These are phyloP conservation scores for Oscheius sp. DNA, from an alignment of 2,888 invertebrate genomes.

Conservation along the genomic window DNA sequence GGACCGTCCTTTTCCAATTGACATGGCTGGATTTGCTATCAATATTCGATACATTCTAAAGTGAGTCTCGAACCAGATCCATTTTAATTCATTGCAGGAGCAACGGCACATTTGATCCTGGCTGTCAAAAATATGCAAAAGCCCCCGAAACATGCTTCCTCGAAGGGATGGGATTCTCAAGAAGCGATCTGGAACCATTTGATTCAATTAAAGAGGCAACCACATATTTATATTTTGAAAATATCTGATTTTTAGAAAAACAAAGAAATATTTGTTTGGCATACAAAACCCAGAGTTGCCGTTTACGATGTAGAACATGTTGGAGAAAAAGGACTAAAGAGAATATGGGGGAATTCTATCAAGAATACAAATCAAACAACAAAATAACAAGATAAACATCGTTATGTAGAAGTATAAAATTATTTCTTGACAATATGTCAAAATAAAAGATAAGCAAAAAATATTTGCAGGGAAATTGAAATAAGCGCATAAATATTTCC, in stretches of 20 bases:
- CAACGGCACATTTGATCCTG: conserved; percentile 46
- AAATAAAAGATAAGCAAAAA: no score
- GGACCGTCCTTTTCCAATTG: conserved; percentile 59
- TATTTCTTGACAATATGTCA: no score
- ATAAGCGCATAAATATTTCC: no score
- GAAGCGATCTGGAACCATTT: conserved; percentile 59
- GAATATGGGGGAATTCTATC: no score
- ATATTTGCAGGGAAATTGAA: no score
- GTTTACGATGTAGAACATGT: not conserved
- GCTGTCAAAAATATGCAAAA: conserved; percentile 53
- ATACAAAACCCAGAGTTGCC: conserved; percentile 42
- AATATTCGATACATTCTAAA: conserved; percentile 50
- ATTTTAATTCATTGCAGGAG: conserved; percentile 28
- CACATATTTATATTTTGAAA: no score
- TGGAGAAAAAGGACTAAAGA: no score
- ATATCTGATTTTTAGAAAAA: conserved; percentile 33
- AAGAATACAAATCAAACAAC: no score
- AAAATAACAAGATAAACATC: no score
- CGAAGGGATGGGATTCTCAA: conserved; percentile 51
- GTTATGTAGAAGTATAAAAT: no score
- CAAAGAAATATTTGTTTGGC: conserved; percentile 55
- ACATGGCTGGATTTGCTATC: conserved; percentile 67
- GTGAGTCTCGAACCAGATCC: conserved; percentile 14
- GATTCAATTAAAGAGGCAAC: conserved; percentile 46
- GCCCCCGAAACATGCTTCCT: conserved; percentile 63